Conservation (phyloP, 2,797 vertebrate species). For the Microhierax caerulescens region DNA sequence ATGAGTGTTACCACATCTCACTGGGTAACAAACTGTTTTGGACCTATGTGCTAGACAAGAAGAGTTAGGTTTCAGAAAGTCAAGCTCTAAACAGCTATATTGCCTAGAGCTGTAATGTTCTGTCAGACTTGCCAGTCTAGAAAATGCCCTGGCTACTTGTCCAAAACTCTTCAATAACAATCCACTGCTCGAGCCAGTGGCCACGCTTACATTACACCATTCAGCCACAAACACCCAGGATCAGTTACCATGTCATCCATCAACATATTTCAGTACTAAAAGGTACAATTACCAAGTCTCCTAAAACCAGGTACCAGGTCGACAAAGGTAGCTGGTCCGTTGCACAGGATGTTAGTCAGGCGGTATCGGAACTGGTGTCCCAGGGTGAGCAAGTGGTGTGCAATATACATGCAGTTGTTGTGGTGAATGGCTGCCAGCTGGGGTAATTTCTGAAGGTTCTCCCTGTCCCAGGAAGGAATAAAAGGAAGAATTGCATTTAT, state of each 20-base stretch:
- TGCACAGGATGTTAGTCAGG: constrained; percentile 79
- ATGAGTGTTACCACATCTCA: background rate
- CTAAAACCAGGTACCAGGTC: constrained; percentile 93
- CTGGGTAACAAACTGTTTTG: background rate
- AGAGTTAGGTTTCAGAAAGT: fast-evolving
- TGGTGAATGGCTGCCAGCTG: constrained; percentile 96
- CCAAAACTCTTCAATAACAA: background rate
- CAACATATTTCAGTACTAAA: background rate
- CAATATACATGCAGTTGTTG: constrained; percentile 98
- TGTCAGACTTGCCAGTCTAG: background rate
- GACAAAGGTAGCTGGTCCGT: constrained; percentile 87
- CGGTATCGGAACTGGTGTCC: constrained; percentile 90
- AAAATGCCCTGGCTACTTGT: fast-evolving
- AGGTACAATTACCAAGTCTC: constrained; percentile 83
- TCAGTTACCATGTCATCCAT: fast-evolving
- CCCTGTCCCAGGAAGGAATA: constrained; percentile 72
- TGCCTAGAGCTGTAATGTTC: too few species aligned
- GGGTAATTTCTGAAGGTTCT: constrained; percentile 93
- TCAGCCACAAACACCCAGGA: background rate
- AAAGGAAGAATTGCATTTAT: background rate
- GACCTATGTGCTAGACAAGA: background rate
- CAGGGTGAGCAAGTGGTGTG: constrained; percentile 92
- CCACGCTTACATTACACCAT: background rate
- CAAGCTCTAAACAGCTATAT: background rate
- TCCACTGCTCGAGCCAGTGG: fast-evolving